Evolutionary conservation across 1,140 invertebrate genomes (phyloP).

Genomic region (Temnothorax longispinosus): DNA sequence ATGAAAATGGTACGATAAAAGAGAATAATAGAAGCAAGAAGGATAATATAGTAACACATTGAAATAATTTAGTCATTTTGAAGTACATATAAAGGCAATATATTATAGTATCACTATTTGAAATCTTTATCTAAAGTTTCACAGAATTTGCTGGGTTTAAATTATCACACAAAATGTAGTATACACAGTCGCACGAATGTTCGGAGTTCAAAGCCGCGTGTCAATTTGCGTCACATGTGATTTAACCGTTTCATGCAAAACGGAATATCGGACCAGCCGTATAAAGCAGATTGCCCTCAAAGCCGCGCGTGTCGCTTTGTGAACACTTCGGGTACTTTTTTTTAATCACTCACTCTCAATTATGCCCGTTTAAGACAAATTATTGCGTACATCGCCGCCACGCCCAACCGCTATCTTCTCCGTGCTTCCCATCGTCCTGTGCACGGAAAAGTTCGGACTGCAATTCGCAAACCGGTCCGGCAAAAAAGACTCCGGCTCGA

Average conservation of each 20-base stretch:
- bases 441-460: constrained; percentile 44
- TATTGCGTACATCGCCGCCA: constrained; percentile 19
- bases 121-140: constrained; percentile 11
- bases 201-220: constrained; percentile 53
- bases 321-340: neutral
- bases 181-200: constrained; percentile 15
- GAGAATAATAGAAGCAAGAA: neutral
- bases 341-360: constrained; percentile 27
- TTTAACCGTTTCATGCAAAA: constrained; percentile 67
- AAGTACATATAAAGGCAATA: neutral
- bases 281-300: constrained; percentile 54
- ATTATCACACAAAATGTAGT: constrained; percentile 56
- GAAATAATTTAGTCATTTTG: neutral
- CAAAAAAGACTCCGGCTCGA: constrained; percentile 27
- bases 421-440: constrained; percentile 3
- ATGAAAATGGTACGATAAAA: neutral
- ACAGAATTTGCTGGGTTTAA: constrained; percentile 22
- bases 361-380: constrained; percentile 50
- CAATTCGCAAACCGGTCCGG: constrained; percentile 54
- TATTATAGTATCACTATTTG: neutral
- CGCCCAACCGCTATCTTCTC: constrained; percentile 19
- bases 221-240: constrained; percentile 69
- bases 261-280: constrained; percentile 62
- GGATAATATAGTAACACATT: neutral
- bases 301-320: constrained; percentile 22